Conservation (phyloP, 2,113 vertebrate species). For the Panurus biarmicus region DNA sequence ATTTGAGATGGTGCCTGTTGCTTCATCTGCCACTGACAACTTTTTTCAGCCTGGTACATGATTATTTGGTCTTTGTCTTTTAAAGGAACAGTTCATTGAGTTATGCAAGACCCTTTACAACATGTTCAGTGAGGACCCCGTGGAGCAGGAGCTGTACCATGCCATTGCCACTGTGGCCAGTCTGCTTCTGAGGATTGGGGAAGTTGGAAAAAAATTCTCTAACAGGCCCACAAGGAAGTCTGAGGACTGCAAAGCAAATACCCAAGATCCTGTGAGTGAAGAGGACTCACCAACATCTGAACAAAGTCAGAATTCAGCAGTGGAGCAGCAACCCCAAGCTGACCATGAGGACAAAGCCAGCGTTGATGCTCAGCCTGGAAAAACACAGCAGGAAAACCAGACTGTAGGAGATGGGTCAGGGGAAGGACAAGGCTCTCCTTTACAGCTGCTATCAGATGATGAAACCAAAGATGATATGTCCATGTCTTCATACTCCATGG, state of each 20-base stretch:
- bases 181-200: slow-evolving; percentile 89
- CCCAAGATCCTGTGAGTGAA: slow-evolving; percentile 40
- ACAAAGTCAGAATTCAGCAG: slow-evolving; percentile 30
- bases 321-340: slow-evolving; percentile 35
- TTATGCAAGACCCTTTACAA: slow-evolving; percentile 97
- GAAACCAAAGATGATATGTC: slow-evolving; percentile 90
- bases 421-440: slow-evolving; percentile 63
- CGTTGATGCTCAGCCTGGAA: slow-evolving; percentile 23
- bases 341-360: slow-evolving; percentile 41
- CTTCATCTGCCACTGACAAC: neutral
- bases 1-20: neutral
- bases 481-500: slow-evolving; percentile 90
- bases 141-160: slow-evolving; percentile 91
- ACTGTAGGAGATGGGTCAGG: slow-evolving; percentile 53
- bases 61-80: neutral
- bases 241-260: slow-evolving; percentile 18
- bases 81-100: slow-evolving; percentile 96
- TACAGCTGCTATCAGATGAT: slow-evolving; percentile 75
- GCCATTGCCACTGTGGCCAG: slow-evolving; percentile 95
- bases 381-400: slow-evolving; percentile 57
- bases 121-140: slow-evolving; percentile 91
- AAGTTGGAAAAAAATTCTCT: slow-evolving; percentile 91
- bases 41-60: neutral
- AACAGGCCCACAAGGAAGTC: slow-evolving; percentile 68
- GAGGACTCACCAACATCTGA: slow-evolving; percentile 52